Evolutionary conservation across 2,888 invertebrate genomes (phyloP).

Genomic region (Drosophila seclusa): DNA sequence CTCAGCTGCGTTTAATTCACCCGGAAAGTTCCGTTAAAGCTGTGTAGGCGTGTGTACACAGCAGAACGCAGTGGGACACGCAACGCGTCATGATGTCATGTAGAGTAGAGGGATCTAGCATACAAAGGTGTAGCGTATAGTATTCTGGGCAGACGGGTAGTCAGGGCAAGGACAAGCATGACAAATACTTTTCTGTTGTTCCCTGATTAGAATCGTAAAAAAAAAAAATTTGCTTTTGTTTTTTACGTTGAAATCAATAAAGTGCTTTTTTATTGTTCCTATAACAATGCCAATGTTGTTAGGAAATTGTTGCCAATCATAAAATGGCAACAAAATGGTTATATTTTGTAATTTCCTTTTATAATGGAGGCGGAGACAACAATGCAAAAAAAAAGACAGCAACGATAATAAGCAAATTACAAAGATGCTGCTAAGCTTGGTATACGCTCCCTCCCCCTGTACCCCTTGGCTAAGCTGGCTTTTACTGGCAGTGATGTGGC

Average conservation of each 20-base stretch:
- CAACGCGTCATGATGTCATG: slow-evolving; percentile 33
- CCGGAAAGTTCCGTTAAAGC: slow-evolving; percentile 34
- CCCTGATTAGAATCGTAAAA: slow-evolving; percentile 13
- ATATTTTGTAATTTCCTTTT: slow-evolving; percentile 43
- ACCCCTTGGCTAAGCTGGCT: slow-evolving; percentile 1
- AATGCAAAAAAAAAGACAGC: slow-evolving; percentile 24
- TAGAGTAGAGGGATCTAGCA: slow-evolving; percentile 1
- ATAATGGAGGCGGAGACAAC: slow-evolving; percentile 25
- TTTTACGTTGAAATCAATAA: slow-evolving; percentile 15
- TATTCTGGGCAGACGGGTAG: slow-evolving; percentile 22
- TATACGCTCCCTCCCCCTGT: neutral
- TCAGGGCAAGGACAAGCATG: slow-evolving; percentile 18
- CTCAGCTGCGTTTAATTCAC: slow-evolving; percentile 19
- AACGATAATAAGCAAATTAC: slow-evolving; percentile 69
- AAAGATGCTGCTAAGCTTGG: slow-evolving; percentile 42
- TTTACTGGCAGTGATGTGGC: slow-evolving; percentile 30
- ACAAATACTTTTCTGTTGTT: slow-evolving; percentile 32
- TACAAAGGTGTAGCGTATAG: slow-evolving; percentile 13
- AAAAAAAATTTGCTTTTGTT: neutral
- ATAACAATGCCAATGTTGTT: neutral
- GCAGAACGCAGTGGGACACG: slow-evolving; percentile 55
- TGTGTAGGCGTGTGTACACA: slow-evolving; percentile 39
- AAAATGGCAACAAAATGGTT: slow-evolving; percentile 25
- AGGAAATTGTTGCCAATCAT: slow-evolving; percentile 36
- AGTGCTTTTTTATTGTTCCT: slow-evolving; percentile 4